These are phyloP conservation scores for Neomonachus schauinslandi DNA, from an alignment of 2,113 vertebrate species.

Conservation along the genomic window DNA sequence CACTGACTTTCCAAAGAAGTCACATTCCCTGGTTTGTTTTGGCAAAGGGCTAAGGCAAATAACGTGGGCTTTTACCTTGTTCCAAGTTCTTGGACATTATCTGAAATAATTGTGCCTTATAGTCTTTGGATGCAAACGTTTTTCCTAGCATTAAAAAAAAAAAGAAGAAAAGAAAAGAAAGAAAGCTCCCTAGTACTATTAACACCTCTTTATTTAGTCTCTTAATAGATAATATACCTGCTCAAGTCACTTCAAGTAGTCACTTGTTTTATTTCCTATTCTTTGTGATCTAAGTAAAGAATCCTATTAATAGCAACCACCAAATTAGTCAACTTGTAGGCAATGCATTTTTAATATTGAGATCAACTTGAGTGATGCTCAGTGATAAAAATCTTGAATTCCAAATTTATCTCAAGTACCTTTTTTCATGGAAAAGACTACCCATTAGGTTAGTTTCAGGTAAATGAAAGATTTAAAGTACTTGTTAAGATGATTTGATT, in stretches of 20 bases:
- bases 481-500: slow-evolving; percentile 13
- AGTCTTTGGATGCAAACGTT: not conserved
- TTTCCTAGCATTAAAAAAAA: not conserved
- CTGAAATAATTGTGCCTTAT: not conserved
- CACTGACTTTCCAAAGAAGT: not conserved
- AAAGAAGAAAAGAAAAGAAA: not conserved
- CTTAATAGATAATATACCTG: not conserved
- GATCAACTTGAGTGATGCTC: not conserved
- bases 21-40: slow-evolving; percentile 10
- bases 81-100: slow-evolving; percentile 8
- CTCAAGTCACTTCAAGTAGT: not conserved
- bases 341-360: slow-evolving; percentile 50
- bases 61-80: not conserved
- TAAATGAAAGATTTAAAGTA: slow-evolving; percentile 18
- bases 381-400: slow-evolving; percentile 21
- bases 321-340: not conserved
- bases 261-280: slow-evolving; percentile 31
- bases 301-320: slow-evolving; percentile 11
- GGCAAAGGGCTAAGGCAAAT: not conserved
- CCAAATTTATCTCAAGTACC: not conserved
- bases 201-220: not conserved
- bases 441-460: not conserved
- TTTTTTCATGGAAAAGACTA: not conserved
- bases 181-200: not conserved
- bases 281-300: not conserved